These are phyloP conservation scores for Cataglyphis cursor DNA, from an alignment of 2,888 invertebrate species.

Conservation along the genomic window DNA sequence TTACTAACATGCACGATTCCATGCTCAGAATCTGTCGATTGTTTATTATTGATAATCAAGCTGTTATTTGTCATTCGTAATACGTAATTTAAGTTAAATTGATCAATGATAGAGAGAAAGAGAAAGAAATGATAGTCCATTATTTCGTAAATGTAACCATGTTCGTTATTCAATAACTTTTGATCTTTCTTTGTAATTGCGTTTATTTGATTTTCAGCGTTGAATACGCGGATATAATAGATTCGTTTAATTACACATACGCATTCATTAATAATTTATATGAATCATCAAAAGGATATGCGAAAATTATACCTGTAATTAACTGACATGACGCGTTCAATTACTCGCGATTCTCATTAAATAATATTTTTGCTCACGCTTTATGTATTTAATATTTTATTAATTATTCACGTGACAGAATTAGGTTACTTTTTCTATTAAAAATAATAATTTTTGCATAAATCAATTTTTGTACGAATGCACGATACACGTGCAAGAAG, in stretches of 20 bases:
- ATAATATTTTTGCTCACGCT: constrained; percentile 38
- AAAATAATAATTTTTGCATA: background rate
- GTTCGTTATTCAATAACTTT: constrained; percentile 23
- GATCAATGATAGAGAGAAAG: background rate
- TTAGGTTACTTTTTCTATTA: background rate
- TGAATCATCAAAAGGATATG: constrained; percentile 25
- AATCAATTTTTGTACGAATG: background rate
- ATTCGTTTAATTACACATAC: constrained; percentile 39
- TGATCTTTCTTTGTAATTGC: constrained; percentile 12
- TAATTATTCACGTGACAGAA: constrained; percentile 49
- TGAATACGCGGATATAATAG: constrained; percentile 22
- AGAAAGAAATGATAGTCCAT: background rate
- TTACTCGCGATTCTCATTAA: constrained; percentile 45
- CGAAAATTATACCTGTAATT: constrained; percentile 38
- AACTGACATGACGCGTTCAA: constrained; percentile 28
- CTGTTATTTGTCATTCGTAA: background rate
- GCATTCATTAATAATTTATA: constrained; percentile 43
- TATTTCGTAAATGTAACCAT: constrained; percentile 9
- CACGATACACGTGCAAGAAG: background rate
- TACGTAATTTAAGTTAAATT: constrained; percentile 22
- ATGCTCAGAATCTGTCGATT: constrained; percentile 21
- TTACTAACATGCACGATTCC: background rate
- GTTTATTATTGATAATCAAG: constrained; percentile 9
- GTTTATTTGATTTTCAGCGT: constrained; percentile 19
- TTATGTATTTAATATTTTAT: constrained; percentile 31